Conservation (phyloP, 2,888 invertebrate species). For the Phoenoteleia sp. region DNA sequence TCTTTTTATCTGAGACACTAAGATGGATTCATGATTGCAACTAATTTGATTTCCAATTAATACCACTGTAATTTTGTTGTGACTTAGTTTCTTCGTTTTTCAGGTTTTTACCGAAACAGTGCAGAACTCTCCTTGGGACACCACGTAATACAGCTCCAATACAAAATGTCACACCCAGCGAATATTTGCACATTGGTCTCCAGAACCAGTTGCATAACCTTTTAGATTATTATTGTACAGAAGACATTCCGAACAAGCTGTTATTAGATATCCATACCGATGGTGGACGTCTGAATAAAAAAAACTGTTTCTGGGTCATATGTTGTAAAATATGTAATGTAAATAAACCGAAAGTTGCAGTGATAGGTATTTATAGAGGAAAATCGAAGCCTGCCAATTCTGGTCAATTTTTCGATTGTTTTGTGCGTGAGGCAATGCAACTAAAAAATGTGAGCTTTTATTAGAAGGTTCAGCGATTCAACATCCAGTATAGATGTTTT, state of each 20-base stretch:
- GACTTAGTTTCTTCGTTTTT: too few relatives aligned
- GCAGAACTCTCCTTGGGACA: constrained; percentile 6
- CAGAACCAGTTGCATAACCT: background rate
- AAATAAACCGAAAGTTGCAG: constrained; percentile 30
- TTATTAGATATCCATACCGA: constrained; percentile 22
- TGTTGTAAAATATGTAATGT: constrained; percentile 50
- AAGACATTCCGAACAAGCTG: background rate
- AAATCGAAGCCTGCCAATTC: constrained; percentile 48
- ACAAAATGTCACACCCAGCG: background rate
- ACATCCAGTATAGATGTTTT: constrained; percentile 41
- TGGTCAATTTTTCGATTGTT: constrained; percentile 38
- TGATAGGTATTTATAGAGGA: constrained; percentile 67
- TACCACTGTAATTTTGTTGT: too few relatives aligned
- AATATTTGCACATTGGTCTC: constrained; percentile 30
- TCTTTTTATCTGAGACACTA: too few relatives aligned
- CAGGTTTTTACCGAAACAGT: constrained; percentile 23
- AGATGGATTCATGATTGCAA: too few relatives aligned
- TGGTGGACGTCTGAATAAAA: constrained; percentile 35
- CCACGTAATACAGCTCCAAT: background rate
- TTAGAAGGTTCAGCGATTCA: background rate
- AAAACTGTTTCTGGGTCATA: constrained; percentile 59
- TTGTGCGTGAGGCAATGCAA: constrained; percentile 25
- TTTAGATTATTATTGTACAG: background rate
- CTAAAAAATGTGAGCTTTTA: constrained; percentile 33
- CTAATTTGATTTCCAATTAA: too few relatives aligned